phyloP scores from a whole-genome alignment of 2,113 vertebrate species.

The Apodemus speciosus region DNA sequence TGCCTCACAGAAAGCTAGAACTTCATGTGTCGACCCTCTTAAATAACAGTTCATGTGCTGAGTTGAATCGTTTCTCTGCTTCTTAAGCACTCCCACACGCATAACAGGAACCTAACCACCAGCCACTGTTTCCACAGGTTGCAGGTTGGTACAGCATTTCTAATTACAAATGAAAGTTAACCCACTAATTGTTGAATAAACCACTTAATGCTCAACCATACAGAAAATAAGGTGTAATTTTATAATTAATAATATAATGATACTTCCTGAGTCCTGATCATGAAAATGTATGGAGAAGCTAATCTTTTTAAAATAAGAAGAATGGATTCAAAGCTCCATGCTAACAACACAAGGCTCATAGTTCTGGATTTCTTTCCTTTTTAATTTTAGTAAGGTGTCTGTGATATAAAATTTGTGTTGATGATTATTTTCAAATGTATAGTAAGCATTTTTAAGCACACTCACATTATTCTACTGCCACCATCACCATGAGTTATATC shows the following conservation, averaged over 20 bases:
- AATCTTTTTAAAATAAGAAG: conserved; percentile 9
- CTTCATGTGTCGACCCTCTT: not conserved
- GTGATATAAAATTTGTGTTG: not conserved
- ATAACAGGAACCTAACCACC: not conserved
- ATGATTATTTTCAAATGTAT: not conserved
- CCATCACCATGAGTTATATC: not conserved
- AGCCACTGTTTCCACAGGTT: not conserved
- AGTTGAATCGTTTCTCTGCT: not conserved
- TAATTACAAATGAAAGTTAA: conserved; percentile 57
- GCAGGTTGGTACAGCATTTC: not conserved
- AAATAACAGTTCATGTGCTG: not conserved
- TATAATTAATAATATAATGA: conserved; percentile 59
- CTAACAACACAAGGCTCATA: not conserved
- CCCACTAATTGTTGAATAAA: conserved; percentile 29
- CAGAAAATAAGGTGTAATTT: conserved; percentile 45
- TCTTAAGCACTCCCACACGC: not conserved
- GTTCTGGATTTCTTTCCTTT: not conserved
- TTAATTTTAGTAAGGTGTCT: not conserved
- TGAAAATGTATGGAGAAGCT: not conserved
- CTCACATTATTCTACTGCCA: not conserved
- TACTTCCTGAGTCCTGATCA: not conserved
- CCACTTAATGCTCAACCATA: not conserved
- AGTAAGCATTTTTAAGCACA: not conserved
- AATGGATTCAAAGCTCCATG: not conserved
- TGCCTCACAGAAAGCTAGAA: conserved; percentile 20